Evolutionary conservation across 2,888 invertebrate genomes (phyloP), one percentile per base, ranked within the genome.

Genomic region (Meiosimyza platycephala): DNA sequence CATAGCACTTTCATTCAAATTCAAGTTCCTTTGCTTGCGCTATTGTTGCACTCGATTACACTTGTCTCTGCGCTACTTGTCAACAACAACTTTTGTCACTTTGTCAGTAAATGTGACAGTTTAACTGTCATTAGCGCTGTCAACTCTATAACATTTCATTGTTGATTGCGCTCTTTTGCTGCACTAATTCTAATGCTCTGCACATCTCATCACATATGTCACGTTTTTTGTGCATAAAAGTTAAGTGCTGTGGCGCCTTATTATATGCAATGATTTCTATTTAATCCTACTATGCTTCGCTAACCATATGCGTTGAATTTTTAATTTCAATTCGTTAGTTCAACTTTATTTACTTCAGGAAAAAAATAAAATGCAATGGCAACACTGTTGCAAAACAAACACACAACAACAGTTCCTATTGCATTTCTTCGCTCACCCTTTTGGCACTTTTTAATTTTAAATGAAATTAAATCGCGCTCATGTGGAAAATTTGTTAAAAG

Each of bases 401-500:
- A 28, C 28, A 28, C 3, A 3, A 28, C 3, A 3, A 28, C 28
- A 28, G 28, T 28, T 28, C 28, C 28, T 28, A 28, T 28, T 28
- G 40, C 40, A 40, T 40, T 40, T 40, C 40, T 40, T 6, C 40
- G 40, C 40, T 40, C 40, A 40, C 75, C 81, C 77, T 76, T 77
- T 40, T 50, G 62, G n/a, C 28, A 22, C 55, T 40, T 68, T 63
- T 73, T 60, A 22, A 51, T 73, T 69, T 57, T 55, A 51, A 72
- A 75, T 76, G 71, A 76, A 73, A 70, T 77, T 52, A 75, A 80
- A 73, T 76, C 74, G 74, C 78, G 73, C 75, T 83, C 82, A 81
- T 80, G 81, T 73, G 81, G 77, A 78, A 83, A 80, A 82, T 81
- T 80, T 74, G 65, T 70, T 72, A 70, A 74, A 74, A 74, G 66